Conservation (phyloP, 2,888 invertebrate species). For the Aquatica leii region DNA sequence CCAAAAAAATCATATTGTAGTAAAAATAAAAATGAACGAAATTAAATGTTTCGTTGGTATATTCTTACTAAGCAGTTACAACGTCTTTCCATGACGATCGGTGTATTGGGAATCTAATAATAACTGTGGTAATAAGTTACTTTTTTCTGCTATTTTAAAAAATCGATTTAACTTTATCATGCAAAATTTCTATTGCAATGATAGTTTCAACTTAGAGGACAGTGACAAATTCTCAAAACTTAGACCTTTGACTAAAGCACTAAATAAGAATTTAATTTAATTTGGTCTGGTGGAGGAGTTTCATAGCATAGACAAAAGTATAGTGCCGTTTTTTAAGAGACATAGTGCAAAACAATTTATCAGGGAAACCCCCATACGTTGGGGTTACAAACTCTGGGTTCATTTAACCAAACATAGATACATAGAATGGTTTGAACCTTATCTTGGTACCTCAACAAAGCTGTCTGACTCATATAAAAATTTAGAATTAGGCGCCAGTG, state of each 20-base stretch:
- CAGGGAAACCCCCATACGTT: conserved; percentile 39
- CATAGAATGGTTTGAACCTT: conserved; percentile 40
- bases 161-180: not conserved
- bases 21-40: not conserved
- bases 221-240: conserved; percentile 9
- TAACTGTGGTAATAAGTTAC: not conserved
- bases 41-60: not conserved
- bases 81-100: not conserved
- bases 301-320: conserved; percentile 42
- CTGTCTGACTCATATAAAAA: no score
- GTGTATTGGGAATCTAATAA: not conserved
- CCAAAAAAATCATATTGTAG: not conserved
- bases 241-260: conserved; percentile 19
- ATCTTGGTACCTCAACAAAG: conserved; percentile 37
- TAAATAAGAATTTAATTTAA: conserved; percentile 27
- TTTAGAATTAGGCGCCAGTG: no score
- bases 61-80: not conserved
- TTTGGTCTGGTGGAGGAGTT: conserved; percentile 21
- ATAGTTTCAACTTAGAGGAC: not conserved
- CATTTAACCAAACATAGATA: conserved; percentile 34
- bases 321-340: conserved; percentile 42
- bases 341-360: conserved; percentile 47
- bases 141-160: not conserved
- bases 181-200: not conserved
- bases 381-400: conserved; percentile 19